Evolutionary conservation across 1,140 invertebrate genomes (phyloP), one percentile per base, ranked within the genome.

Genomic region (Cotesia glomerata): DNA sequence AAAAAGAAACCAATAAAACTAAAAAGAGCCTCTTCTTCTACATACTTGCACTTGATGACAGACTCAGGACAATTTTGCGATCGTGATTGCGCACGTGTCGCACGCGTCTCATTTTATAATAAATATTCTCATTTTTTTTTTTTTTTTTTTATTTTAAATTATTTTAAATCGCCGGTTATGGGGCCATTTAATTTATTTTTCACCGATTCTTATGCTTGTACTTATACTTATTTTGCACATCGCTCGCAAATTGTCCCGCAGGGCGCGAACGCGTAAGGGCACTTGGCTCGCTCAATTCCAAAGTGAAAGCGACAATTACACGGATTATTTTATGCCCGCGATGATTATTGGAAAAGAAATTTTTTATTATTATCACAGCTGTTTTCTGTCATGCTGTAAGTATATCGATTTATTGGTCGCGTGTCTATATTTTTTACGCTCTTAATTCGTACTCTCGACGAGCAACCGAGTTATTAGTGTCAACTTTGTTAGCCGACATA

Each of bases 81-180:
- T 32, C 75, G 75, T 71, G 75, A 76, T 74, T 76, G 72, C 69
- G 72, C 75, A 70, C 75, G 75, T 76, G 72, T 76, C 75, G 72
- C 75, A 74, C 75, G 75, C 62, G 75, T 54, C 61, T 73, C 69
- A 39, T 62, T 32, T 54, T 62, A n/a, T 36, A 9, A 13, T 26
- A 35, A 35, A 45, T 49, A 52, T 59, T 32, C 62, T 52, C 63
- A 49, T 34, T 9, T 61, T 5, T 18, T 9, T 11, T 14, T 59
- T 26, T 59, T 7, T 59, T 26, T 26, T 34, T 34, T 32, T 9
- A 5, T 59, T 59, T 13, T 0, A 9, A 9, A 18, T 32, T 59
- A 59, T 59, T 34, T 18, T 59, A 59, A 11, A 59, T 59, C 9
- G 18, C 5, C 16, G 18, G 18, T 26, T 18, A 34, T 26, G 26